phyloP scores from a whole-genome alignment of 2,797 vertebrate species.

The Gallinago stenura region DNA sequence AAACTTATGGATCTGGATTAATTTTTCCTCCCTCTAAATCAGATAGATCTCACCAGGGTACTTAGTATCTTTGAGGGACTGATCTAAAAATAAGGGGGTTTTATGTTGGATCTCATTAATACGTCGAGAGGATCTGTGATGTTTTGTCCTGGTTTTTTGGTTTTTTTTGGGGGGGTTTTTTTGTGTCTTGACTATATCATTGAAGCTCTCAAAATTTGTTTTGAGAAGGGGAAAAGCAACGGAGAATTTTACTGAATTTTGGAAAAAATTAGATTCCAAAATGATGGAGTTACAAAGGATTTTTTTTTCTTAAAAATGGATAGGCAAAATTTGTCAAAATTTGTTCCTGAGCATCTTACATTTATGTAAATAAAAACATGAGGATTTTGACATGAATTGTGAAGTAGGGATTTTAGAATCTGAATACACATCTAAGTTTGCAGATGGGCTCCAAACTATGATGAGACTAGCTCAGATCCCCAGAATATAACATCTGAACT shows the following conservation, averaged over 20 bases:
- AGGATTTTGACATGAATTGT: neutral
- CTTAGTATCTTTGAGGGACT: slow-evolving; percentile 70
- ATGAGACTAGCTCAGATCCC: neutral
- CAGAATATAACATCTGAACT: neutral
- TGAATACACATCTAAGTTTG: neutral
- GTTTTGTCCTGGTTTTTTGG: neutral
- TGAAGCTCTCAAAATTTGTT: neutral
- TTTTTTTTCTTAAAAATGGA: neutral
- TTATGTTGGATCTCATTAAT: neutral
- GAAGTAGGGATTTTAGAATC: neutral
- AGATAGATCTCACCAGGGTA: slow-evolving; percentile 26
- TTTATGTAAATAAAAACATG: neutral
- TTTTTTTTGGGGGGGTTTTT: neutral
- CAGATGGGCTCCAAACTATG: neutral
- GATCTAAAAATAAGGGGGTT: slow-evolving; percentile 43
- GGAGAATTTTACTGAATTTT: neutral
- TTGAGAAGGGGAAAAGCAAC: neutral
- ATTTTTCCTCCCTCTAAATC: slow-evolving; percentile 44
- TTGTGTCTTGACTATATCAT: neutral
- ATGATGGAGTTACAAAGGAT: neutral
- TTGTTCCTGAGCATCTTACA: neutral
- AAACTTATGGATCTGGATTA: slow-evolving; percentile 46
- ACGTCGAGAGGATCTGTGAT: neutral
- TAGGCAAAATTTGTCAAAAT: neutral
- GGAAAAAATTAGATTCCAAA: neutral